Base-by-base conservation (phyloP, 1,140 invertebrate genomes). In the Lutraria rhynchaena region DNA sequence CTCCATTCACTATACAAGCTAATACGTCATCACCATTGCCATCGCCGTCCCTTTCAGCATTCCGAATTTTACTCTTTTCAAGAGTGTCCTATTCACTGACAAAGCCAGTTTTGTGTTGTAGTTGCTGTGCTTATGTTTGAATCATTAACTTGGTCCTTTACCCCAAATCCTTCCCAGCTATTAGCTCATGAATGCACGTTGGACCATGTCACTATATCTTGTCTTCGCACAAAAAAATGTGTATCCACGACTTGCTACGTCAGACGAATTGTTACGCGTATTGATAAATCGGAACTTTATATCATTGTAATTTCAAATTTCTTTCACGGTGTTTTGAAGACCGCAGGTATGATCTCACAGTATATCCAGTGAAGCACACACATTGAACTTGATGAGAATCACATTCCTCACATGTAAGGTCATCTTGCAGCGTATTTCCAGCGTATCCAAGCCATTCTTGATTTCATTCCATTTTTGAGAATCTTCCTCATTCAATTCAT, bases 301-400 rank as follows among this genome's bases (percentile, higher is more conserved):
- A 3, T 19, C 46, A n/a, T 69, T 5, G 15, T 31, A 4, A 9
- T 24, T 11, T 51, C 33, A 49, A 3, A 69, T 69, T 69, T 69
- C 65, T 4, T 17, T 69, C 11, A 69, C 41, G 27, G 37, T 37
- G n/a, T 69, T 67, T 19, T 49, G 27, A 69, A 69, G 11, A 51
- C 65, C 5, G 65, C 24, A 1, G 37, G n/a, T 37, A 19, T 37
- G 7, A 17, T 63, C 29, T 63, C 31, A 2, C 5, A 41, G 13
- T 19, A 5, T 9, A 69, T 49, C 46, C 65, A 69, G 5, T 69
- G 65, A 1, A 69, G 11, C n/a, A 69, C 65, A 69, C 65, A 69
- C 63, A 27, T 4, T 7, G 63, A 67, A 24, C 51, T 46, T 4
- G 24, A 35, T 29, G 11, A 5, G 13, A 53, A 11, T 9, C 13